A percentile compares a stretch with the other conserved stretches of the same genome.
Evolutionary conservation across 2,113 vertebrate genomes (phyloP).

Genomic region (Tilapia sparmanii): DNA sequence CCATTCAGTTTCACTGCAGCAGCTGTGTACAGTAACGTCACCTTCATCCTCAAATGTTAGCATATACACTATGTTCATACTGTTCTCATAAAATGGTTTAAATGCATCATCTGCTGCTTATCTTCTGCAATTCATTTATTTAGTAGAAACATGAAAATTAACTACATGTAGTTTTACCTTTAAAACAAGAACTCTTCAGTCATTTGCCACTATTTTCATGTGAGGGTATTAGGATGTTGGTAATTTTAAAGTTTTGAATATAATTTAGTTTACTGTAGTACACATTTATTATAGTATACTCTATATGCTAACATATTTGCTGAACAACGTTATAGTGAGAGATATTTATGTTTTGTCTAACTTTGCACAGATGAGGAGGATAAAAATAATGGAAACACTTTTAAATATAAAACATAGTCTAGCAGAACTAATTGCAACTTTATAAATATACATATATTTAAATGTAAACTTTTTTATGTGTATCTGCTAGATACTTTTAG

Average conservation of each 20-base stretch:
- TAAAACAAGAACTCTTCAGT: not conserved
- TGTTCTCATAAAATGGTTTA: not conserved
- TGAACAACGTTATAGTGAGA: not conserved
- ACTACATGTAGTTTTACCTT: not conserved
- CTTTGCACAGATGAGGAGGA: not conserved
- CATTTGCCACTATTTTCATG: not conserved
- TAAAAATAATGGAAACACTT: not conserved
- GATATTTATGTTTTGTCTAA: not conserved
- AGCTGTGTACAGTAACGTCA: not conserved
- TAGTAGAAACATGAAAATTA: not conserved
- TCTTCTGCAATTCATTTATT: too few species aligned
- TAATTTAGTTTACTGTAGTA: not conserved
- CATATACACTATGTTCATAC: not conserved
- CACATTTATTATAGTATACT: not conserved
- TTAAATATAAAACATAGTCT: not conserved
- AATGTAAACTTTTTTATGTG: not conserved
- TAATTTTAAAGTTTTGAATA: not conserved
- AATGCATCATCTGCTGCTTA: not conserved
- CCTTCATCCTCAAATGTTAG: not conserved
- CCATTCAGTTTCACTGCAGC: not conserved
- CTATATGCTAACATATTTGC: not conserved
- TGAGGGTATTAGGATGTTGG: not conserved
- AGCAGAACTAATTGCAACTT: not conserved
- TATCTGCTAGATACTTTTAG: not conserved
- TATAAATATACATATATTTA: not conserved